A percentile compares a stretch with the other conserved stretches of the same genome.
Evolutionary conservation across 2,888 invertebrate species (phyloP).

Genomic region (Petrolisthes manimaculis): DNA sequence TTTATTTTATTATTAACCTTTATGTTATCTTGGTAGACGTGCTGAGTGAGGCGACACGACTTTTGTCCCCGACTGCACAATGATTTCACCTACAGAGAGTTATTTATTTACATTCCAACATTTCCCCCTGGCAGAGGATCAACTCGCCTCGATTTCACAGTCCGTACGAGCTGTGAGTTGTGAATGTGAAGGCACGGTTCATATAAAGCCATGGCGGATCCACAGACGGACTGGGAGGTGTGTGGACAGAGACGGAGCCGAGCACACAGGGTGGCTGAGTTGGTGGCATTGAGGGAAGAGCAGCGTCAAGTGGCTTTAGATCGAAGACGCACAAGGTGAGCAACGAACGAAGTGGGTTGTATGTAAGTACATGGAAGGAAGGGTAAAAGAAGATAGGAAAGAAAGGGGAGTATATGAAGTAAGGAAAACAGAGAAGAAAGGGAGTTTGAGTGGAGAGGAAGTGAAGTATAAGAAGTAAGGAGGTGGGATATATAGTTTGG

Average conservation of each 20-base stretch:
- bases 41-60: no score
- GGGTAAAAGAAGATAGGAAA: neutral
- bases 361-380: neutral
- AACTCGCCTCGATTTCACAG: no score
- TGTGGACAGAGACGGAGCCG: conserved; percentile 30
- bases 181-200: neutral
- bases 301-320: neutral
- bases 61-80: no score
- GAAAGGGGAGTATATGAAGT: neutral
- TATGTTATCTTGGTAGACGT: no score
- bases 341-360: neutral
- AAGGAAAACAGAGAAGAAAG: neutral
- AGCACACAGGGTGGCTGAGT: conserved; percentile 38
- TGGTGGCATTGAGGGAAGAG: conserved; percentile 21
- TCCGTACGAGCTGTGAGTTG: no score
- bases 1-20: no score
- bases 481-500: neutral
- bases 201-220: conserved; percentile 20
- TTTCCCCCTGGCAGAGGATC: no score
- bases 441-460: neutral
- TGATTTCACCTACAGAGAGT: no score
- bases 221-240: conserved; percentile 40
- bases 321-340: neutral
- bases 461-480: neutral
- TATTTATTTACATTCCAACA: no score